Evolutionary conservation across 2,797 vertebrate species (phyloP), one percentile per base, ranked within the genome.

Genomic region (Crocodylus rhombifer): DNA sequence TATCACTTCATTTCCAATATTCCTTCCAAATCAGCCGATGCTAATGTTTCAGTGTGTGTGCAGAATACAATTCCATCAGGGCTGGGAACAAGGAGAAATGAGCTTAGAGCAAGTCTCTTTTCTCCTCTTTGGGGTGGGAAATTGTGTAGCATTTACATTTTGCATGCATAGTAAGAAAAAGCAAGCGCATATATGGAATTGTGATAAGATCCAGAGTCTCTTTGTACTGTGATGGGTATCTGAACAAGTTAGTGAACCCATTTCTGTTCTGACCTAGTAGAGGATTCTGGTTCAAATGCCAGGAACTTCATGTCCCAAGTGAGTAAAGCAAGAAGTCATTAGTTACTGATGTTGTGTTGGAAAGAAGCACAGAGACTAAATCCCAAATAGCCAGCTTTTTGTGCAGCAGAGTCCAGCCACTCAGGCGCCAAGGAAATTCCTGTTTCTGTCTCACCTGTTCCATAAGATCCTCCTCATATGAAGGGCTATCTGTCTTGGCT

Each of bases 1-100:
- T 98, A 97, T 98, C 98, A 97, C 97, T 98, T 98, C 98, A 98
- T 98, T 98, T 98, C 98, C 95, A 97, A 97, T 98, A 98, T 96
- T 97, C 97, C 98, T 98, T 98, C 97, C 97, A 98, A 97, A 97
- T 98, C 97, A 97, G 97, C 97, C 95, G 96, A 97, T 97, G 97
- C 97, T 98, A 98, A 98, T 98, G 97, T 95, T 97, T 96, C 94
- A 95, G 96, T 5, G 1, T 97, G 97, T 96, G 97, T 97, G 96
- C 96, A 92, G 97, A 98, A 98, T 97, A 95, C 90, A 96, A 95
- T 97, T 93, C 95, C 93, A 87, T 0, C 87, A 91, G 88, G 85
- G 95, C 80, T 86, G 89, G 94, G 94, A 91, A 92, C 0, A 21
- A 77, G 93, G 73, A 93, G 94, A 89, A 92, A 94, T 74, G 80